Conservation (phyloP, 2,888 invertebrate genomes). For the Papilio elwesi region DNA sequence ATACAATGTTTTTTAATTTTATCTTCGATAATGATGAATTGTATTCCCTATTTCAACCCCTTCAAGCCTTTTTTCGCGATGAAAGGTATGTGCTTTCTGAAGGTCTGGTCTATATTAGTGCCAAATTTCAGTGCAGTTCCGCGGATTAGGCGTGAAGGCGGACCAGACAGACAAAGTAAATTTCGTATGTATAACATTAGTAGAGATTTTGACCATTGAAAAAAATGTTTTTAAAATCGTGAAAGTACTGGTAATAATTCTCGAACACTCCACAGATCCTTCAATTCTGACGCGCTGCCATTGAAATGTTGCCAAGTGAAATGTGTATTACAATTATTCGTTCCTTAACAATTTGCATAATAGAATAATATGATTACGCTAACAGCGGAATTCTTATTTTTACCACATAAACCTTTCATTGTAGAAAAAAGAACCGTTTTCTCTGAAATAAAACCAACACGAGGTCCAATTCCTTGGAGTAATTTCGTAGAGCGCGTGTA, state of each 20-base stretch:
- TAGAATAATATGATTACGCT: constrained; percentile 68
- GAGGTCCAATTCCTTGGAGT: constrained; percentile 79
- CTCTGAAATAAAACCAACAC: constrained; percentile 71
- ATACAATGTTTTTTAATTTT: no score
- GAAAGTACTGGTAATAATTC: no score
- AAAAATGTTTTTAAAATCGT: no score
- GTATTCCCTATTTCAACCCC: no score
- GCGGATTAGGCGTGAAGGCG: no score
- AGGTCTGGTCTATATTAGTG: no score
- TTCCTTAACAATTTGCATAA: constrained; percentile 59
- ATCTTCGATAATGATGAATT: not conserved
- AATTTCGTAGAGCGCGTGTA: constrained; percentile 81
- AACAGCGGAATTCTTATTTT: constrained; percentile 74
- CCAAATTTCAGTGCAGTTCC: no score
- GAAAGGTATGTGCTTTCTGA: no score
- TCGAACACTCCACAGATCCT: constrained; percentile 36
- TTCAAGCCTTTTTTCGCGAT: no score
- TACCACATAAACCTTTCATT: constrained; percentile 73
- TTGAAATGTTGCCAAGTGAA: constrained; percentile 37
- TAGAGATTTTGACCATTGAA: constrained; percentile 24
- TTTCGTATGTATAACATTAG: constrained; percentile 1
- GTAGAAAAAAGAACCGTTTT: constrained; percentile 67
- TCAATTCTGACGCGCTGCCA: constrained; percentile 12
- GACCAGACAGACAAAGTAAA: not conserved
- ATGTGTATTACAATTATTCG: constrained; percentile 44